These are phyloP conservation scores for Psammodynastes pulverulentus DNA, from an alignment of 2,113 vertebrate genomes.

Conservation along the genomic window DNA sequence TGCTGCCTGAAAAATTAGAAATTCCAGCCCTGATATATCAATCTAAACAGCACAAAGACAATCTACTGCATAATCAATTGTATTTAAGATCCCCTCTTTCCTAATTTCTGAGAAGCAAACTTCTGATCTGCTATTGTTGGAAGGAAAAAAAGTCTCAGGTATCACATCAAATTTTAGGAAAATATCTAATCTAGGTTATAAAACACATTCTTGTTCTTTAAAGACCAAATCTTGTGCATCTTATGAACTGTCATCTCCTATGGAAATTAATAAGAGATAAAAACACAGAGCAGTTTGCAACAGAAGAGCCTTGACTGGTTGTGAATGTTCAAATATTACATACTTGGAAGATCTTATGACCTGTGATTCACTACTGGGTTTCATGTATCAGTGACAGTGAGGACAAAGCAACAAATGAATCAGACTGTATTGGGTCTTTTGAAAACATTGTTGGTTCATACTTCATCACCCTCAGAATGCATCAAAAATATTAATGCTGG, in stretches of 20 bases:
- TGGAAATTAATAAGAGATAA: constrained; percentile 10
- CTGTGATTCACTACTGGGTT: background rate
- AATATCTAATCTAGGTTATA: constrained; percentile 15
- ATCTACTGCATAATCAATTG: background rate
- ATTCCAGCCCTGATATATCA: background rate
- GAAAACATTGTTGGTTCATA: background rate
- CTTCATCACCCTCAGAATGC: background rate
- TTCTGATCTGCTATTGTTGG: background rate
- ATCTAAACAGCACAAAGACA: background rate
- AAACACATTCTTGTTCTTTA: constrained; percentile 30
- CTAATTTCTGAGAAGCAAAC: constrained; percentile 7
- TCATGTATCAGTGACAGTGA: background rate
- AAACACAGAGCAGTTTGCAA: constrained; percentile 28
- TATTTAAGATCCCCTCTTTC: background rate
- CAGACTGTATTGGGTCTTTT: background rate
- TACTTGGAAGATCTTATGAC: background rate
- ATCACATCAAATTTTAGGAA: constrained; percentile 7
- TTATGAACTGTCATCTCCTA: constrained; percentile 18
- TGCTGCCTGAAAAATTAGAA: background rate
- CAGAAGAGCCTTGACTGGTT: constrained; percentile 16
- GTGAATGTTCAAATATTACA: background rate
- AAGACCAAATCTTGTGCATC: background rate
- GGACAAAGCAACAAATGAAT: background rate
- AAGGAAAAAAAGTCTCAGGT: background rate
- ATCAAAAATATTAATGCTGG: background rate